Conservation (phyloP, 2,113 vertebrate species). For the Azemiops feae region DNA sequence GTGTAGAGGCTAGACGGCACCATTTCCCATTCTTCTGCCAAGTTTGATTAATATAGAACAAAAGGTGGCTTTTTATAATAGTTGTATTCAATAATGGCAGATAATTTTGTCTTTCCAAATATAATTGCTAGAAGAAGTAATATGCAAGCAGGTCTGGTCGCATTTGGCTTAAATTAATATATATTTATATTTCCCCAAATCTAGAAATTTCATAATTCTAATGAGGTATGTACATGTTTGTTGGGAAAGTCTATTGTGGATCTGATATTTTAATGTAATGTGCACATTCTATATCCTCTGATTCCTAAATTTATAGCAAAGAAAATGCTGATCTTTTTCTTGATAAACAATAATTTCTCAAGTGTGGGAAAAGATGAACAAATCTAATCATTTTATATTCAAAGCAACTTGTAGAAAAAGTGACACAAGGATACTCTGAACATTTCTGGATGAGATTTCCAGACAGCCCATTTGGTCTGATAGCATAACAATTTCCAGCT, state of each 20-base stretch:
- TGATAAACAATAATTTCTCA: neutral
- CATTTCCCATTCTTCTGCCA: neutral
- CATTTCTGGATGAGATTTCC: too few species aligned
- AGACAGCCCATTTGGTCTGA: neutral
- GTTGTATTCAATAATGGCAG: neutral
- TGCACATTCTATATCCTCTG: neutral
- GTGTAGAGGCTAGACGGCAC: too few species aligned
- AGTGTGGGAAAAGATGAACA: neutral
- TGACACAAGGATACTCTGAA: neutral
- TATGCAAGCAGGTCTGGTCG: neutral
- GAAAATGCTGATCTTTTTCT: neutral
- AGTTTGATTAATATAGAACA: neutral
- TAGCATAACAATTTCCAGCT: neutral
- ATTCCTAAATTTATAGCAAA: neutral
- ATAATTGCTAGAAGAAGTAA: neutral
- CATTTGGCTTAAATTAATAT: neutral
- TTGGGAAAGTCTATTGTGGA: neutral
- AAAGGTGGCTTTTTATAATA: neutral
- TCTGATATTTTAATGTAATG: neutral
- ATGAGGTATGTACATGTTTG: neutral
- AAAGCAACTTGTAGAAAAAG: neutral
- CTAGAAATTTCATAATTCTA: neutral
- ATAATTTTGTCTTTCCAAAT: neutral
- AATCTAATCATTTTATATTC: neutral
- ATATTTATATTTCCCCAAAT: neutral